phyloP scores from a whole-genome alignment of 2,797 vertebrate genomes.

The Acanthurus tractus region DNA sequence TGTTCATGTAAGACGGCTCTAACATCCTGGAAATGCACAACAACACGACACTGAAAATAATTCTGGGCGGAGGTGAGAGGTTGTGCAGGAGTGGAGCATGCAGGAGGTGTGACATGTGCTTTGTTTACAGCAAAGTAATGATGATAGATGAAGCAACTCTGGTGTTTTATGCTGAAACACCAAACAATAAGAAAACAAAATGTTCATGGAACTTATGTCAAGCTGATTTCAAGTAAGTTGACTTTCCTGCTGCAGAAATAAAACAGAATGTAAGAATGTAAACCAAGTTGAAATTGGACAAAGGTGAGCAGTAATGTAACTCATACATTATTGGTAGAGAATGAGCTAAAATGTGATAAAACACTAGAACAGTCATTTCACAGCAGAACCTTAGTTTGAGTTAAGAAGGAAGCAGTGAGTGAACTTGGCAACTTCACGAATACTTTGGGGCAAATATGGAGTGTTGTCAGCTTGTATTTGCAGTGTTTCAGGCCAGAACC shows the following conservation, averaged over 20 bases:
- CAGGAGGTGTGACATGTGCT: too few species aligned
- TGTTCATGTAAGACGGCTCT: too few species aligned
- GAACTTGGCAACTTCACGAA: conserved; percentile 67
- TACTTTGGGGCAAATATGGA: conserved; percentile 50
- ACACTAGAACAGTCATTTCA: conserved; percentile 40
- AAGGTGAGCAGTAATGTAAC: conserved; percentile 34
- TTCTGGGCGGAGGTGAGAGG: too few species aligned
- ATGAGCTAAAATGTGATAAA: conserved; percentile 31
- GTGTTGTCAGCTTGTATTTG: conserved; percentile 55
- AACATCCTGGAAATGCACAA: too few species aligned
- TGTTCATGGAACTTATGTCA: not conserved
- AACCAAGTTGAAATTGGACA: conserved; percentile 19
- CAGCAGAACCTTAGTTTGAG: conserved; percentile 26
- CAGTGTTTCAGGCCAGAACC: conserved; percentile 50
- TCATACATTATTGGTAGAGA: conserved; percentile 13
- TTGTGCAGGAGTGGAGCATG: too few species aligned
- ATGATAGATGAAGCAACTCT: too few species aligned
- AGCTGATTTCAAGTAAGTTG: not conserved
- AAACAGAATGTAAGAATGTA: conserved; percentile 5
- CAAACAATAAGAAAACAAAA: not conserved
- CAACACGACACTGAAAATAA: too few species aligned
- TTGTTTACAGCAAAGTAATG: too few species aligned
- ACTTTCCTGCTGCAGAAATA: conserved; percentile 30
- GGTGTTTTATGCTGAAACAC: not conserved
- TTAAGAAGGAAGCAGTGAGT: conserved; percentile 13